These are phyloP conservation scores for Larimichthys polyactis DNA, from an alignment of 2,113 vertebrate species.

Conservation along the genomic window DNA sequence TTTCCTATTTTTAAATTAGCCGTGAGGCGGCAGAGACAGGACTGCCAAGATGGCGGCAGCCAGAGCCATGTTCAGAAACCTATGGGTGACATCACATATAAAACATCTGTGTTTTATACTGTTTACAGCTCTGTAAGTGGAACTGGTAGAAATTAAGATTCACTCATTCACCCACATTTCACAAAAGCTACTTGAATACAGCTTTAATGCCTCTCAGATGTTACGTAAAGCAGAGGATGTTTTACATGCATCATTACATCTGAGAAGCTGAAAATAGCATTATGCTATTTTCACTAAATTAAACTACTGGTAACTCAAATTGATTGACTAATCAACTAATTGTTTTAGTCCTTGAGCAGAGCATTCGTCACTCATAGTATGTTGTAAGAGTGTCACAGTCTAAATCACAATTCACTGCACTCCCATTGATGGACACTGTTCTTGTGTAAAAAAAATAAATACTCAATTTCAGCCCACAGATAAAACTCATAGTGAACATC, in stretches of 20 bases:
- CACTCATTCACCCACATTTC: no score
- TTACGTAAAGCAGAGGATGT: neutral
- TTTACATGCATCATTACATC: neutral
- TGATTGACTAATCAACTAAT: no score
- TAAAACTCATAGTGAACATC: slow-evolving; percentile 22
- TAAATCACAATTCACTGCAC: neutral
- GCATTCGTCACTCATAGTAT: neutral
- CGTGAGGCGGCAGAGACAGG: no score
- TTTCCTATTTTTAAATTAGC: no score
- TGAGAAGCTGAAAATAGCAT: neutral
- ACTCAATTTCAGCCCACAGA: slow-evolving; percentile 7
- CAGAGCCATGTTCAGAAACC: no score
- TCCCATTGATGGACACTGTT: neutral
- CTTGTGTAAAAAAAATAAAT: neutral
- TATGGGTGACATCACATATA: no score
- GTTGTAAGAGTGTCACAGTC: neutral
- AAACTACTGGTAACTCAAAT: neutral
- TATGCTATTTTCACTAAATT: neutral
- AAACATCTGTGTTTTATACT: no score
- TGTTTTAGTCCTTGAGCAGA: neutral
- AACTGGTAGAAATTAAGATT: no score
- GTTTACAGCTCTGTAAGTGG: neutral
- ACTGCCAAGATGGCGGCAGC: no score
- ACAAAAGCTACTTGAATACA: no score
- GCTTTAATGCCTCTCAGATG: neutral